These are phyloP conservation scores for Tipula vernalis DNA, from an alignment of 2,888 invertebrate species.

Conservation along the genomic window DNA sequence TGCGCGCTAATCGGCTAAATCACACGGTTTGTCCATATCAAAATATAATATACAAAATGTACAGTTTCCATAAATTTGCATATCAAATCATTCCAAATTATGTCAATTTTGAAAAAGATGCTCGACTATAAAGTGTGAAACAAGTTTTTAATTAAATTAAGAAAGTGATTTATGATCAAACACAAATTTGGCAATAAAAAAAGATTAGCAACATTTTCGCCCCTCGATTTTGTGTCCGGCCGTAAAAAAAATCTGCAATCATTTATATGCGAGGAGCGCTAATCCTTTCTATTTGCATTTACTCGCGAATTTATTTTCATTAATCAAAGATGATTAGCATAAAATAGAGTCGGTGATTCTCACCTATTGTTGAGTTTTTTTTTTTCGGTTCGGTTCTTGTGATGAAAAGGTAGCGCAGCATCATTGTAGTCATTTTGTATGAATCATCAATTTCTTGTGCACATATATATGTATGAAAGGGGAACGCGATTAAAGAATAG, in stretches of 20 bases:
- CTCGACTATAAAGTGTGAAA: background rate
- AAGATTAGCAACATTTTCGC: background rate
- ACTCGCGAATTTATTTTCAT: slow-evolving; percentile 4
- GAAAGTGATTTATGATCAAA: background rate
- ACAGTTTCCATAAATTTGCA: background rate
- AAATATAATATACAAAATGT: background rate
- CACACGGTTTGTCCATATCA: background rate
- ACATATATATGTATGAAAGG: background rate
- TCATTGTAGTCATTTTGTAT: background rate
- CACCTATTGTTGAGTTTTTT: background rate
- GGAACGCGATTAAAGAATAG: background rate
- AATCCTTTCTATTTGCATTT: slow-evolving; percentile 4
- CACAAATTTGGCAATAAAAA: background rate
- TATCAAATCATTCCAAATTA: background rate
- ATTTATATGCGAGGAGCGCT: background rate
- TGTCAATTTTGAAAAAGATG: background rate
- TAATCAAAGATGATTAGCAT: background rate
- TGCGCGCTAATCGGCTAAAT: background rate
- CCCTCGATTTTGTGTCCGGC: background rate
- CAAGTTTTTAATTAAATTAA: background rate
- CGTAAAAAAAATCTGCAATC: background rate
- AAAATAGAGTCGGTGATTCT: background rate
- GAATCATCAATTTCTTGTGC: background rate
- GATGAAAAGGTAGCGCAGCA: background rate
- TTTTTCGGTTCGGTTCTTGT: background rate